phyloP scores from a whole-genome alignment of 1,140 invertebrate genomes.

The Sitodiplosis mosellana region DNA sequence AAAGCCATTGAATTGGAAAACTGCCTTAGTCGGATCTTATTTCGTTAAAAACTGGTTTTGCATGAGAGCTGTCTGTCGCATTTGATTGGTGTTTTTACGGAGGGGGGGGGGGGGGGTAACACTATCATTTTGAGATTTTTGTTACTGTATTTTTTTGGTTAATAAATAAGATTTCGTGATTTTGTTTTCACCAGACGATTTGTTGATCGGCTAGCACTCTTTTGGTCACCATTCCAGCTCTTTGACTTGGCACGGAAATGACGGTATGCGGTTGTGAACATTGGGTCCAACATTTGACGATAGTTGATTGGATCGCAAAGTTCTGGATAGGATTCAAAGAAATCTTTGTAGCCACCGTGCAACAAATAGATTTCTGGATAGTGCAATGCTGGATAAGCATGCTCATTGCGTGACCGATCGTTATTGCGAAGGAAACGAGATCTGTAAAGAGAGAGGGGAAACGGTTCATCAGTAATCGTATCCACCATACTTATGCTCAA shows the following conservation, averaged over 20 bases:
- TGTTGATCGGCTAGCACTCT: conserved; percentile 11
- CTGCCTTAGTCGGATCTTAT: too few relatives aligned
- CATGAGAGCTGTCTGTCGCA: too few relatives aligned
- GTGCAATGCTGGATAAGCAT: conserved; percentile 69
- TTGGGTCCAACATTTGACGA: conserved; percentile 57
- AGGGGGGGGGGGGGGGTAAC: too few relatives aligned
- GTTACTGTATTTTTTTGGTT: too few relatives aligned
- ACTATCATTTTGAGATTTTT: too few relatives aligned
- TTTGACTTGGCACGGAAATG: conserved; percentile 63
- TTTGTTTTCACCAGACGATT: conserved; percentile 20
- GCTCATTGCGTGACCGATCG: conserved; percentile 66
- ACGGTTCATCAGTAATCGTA: not conserved
- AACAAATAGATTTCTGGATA: conserved; percentile 93
- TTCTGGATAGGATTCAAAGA: conserved; percentile 50
- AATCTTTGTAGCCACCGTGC: conserved; percentile 84
- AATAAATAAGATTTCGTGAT: conserved; percentile 8
- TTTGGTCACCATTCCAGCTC: conserved; percentile 38
- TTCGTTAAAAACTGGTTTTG: too few relatives aligned
- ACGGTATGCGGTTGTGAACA: conserved; percentile 48
- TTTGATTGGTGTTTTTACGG: too few relatives aligned
- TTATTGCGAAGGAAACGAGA: conserved; percentile 64
- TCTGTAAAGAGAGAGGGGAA: conserved; percentile 27
- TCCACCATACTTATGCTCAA: not conserved
- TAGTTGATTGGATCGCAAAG: conserved; percentile 64
- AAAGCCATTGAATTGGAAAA: too few relatives aligned